phyloP scores from a whole-genome alignment of 2,888 invertebrate species.

The Peribatodes rhomboidaria region DNA sequence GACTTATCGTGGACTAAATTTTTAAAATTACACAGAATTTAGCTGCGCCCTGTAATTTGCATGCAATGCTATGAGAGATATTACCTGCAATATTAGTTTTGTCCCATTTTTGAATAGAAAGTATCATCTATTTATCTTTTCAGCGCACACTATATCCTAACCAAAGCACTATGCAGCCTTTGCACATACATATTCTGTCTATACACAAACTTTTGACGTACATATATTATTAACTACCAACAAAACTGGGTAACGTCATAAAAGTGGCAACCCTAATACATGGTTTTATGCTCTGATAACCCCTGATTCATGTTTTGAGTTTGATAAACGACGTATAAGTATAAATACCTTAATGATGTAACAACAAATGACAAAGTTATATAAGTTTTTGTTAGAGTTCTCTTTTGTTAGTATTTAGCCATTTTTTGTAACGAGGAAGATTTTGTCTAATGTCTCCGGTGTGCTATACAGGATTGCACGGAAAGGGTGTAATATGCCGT shows the following conservation, averaged over 20 bases:
- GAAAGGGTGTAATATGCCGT: too few species aligned
- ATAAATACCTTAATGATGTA: slow-evolving; percentile 37
- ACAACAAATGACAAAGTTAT: slow-evolving; percentile 21
- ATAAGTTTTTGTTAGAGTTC: slow-evolving; percentile 7
- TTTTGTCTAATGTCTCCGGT: background rate
- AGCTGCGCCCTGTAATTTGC: background rate
- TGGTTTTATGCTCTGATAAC: slow-evolving; percentile 46
- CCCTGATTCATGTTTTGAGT: slow-evolving; percentile 43
- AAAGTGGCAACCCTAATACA: slow-evolving; percentile 40
- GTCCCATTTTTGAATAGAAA: too few species aligned
- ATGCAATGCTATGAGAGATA: too few species aligned
- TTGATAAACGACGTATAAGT: slow-evolving; percentile 36
- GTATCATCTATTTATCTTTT: too few species aligned
- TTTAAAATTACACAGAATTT: too few species aligned
- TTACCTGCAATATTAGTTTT: background rate
- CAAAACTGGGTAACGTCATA: background rate
- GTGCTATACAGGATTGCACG: too few species aligned
- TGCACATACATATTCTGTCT: too few species aligned
- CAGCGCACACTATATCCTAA: too few species aligned
- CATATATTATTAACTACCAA: too few species aligned
- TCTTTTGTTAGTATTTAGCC: background rate
- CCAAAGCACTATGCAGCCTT: too few species aligned
- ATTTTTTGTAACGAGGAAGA: background rate
- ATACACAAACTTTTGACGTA: too few species aligned
- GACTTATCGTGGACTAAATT: too few species aligned